Conservation (phyloP, 2,797 vertebrate genomes). For the Adelosebastes latens region DNA sequence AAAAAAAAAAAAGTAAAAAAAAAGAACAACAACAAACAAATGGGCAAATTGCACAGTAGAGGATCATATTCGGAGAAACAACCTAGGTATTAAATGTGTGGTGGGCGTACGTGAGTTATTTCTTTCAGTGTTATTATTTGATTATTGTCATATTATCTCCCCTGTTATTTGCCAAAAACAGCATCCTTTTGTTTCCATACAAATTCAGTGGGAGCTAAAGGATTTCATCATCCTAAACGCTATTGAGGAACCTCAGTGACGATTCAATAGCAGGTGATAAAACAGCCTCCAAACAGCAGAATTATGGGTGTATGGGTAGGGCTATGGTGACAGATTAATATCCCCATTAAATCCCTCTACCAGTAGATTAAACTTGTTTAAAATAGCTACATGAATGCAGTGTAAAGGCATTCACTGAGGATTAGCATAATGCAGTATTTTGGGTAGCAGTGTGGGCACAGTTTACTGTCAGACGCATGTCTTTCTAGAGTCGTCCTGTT, state of each 20-base stretch:
- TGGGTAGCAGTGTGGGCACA: slow-evolving; percentile 17
- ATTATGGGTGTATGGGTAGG: slow-evolving; percentile 44
- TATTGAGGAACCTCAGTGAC: slow-evolving; percentile 13
- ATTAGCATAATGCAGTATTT: slow-evolving; percentile 47
- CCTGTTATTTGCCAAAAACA: slow-evolving; percentile 32
- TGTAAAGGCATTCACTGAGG: slow-evolving; percentile 44
- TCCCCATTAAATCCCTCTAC: slow-evolving; percentile 56
- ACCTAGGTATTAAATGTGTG: not conserved
- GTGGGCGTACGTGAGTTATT: slow-evolving; percentile 13
- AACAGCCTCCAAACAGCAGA: slow-evolving; percentile 30
- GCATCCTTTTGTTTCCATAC: slow-evolving; percentile 11
- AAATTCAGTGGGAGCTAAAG: slow-evolving; percentile 25
- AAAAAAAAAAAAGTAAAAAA: not conserved
- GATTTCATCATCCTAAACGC: slow-evolving; percentile 36
- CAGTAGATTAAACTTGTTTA: slow-evolving; percentile 56
- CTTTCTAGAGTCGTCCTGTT: slow-evolving; percentile 8
- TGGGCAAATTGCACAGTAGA: not conserved
- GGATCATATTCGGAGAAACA: not conserved
- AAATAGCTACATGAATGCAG: slow-evolving; percentile 54
- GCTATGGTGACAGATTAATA: slow-evolving; percentile 53
- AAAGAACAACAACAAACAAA: not conserved
- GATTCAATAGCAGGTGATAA: slow-evolving; percentile 44
- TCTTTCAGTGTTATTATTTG: slow-evolving; percentile 7
- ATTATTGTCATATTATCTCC: slow-evolving; percentile 34
- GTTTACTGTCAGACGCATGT: slow-evolving; percentile 22